Percentiles rank a stretch among this genome's conserved stretches.
Conservation (phyloP, 2,797 vertebrate species). For the Pitangus sulphuratus region DNA sequence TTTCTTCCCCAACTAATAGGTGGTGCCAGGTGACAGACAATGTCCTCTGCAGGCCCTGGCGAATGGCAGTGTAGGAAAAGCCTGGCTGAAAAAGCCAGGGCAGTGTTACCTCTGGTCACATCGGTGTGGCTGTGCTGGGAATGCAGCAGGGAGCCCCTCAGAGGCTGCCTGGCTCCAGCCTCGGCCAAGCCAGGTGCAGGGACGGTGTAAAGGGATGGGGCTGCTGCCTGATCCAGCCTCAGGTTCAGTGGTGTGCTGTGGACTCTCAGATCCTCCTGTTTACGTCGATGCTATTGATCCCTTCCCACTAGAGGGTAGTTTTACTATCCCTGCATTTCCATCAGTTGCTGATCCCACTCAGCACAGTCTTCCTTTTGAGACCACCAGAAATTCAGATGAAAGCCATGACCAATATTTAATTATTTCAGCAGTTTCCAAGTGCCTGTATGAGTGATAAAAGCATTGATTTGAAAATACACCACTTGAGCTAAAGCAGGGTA, state of each 20-base stretch:
- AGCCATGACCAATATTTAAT: fast-evolving
- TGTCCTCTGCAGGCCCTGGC: background rate
- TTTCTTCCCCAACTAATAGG: background rate
- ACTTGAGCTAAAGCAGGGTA: background rate
- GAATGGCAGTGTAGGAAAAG: background rate
- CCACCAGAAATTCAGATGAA: background rate
- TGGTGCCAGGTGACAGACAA: background rate
- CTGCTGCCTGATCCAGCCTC: background rate
- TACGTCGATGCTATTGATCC: fast-evolving
- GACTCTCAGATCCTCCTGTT: background rate
- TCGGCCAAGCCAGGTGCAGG: background rate
- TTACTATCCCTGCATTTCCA: background rate
- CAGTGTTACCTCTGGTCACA: background rate
- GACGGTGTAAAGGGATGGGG: background rate
- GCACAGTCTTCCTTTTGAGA: background rate
- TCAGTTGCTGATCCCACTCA: background rate
- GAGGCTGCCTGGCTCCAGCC: background rate
- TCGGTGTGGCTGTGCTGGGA: background rate
- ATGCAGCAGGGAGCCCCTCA: background rate
- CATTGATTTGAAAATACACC: background rate
- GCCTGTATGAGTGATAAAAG: background rate
- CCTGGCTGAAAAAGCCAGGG: background rate
- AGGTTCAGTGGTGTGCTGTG: background rate
- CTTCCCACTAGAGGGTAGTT: constrained; percentile 52
- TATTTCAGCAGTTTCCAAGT: background rate